These are phyloP conservation scores for Stenchaetothrips biformis DNA, from an alignment of 2,888 invertebrate species.

Conservation along the genomic window DNA sequence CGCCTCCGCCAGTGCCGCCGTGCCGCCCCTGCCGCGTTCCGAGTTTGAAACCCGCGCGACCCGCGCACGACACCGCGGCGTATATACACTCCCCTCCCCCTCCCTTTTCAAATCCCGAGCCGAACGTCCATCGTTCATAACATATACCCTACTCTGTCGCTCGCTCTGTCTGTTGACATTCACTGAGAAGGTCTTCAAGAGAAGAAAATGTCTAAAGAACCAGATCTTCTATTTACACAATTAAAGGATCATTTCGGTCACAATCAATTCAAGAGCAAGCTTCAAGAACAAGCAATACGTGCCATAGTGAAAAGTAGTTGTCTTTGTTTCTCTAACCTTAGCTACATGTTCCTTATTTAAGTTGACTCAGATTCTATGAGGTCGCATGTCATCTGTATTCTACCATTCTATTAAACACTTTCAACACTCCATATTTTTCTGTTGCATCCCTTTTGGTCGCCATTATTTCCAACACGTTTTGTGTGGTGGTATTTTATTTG, in stretches of 20 bases:
- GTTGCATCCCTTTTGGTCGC: constrained; percentile 7
- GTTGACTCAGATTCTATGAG: constrained; percentile 9
- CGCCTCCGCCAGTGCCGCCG: too few species aligned
- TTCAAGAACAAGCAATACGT: constrained; percentile 71
- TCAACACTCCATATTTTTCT: constrained; percentile 8
- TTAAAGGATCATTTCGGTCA: constrained; percentile 68
- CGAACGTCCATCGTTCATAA: too few species aligned
- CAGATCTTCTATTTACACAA: not conserved
- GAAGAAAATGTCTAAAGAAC: constrained; percentile 39
- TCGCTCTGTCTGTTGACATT: constrained; percentile 15
- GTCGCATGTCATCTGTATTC: constrained; percentile 32
- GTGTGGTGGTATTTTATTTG: constrained; percentile 12
- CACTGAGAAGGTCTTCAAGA: constrained; percentile 28
- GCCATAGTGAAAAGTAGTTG: constrained; percentile 65
- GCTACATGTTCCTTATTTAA: constrained; percentile 28
- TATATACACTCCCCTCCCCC: too few species aligned
- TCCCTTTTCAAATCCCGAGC: too few species aligned
- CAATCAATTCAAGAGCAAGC: constrained; percentile 70
- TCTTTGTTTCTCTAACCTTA: constrained; percentile 15
- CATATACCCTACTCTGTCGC: too few species aligned
- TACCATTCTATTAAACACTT: constrained; percentile 31
- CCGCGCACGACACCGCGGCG: too few species aligned
- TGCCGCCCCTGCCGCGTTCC: too few species aligned
- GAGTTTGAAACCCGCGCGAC: too few species aligned
- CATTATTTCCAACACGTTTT: constrained; percentile 26